These are phyloP conservation scores for Todus mexicanus DNA, from an alignment of 2,797 vertebrate genomes.

Conservation along the genomic window DNA sequence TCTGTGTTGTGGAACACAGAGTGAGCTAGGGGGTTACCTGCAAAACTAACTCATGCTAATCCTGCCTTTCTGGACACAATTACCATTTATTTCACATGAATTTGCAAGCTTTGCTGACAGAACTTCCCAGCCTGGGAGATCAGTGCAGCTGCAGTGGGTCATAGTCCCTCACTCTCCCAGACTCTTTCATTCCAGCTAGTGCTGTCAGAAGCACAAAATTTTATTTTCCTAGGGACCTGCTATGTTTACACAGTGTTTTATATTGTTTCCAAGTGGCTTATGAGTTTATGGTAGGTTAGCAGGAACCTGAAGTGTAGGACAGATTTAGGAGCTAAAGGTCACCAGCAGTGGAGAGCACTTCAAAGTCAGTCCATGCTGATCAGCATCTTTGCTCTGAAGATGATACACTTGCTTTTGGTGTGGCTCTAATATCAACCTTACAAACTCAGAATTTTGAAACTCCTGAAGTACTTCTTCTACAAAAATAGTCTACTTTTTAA, in stretches of 20 bases:
- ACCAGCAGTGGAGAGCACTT: background rate
- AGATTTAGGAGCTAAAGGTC: background rate
- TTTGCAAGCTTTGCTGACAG: background rate
- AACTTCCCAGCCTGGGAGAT: background rate
- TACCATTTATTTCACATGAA: background rate
- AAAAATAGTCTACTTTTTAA: background rate
- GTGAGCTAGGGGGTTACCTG: background rate
- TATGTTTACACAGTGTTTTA: background rate
- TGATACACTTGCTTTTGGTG: background rate
- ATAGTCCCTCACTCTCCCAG: background rate
- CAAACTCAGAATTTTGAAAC: background rate
- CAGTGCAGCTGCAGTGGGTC: background rate
- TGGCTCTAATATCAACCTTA: background rate
- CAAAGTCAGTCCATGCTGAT: background rate
- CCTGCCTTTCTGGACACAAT: background rate
- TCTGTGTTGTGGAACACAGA: background rate
- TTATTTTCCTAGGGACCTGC: background rate
- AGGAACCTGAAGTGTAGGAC: background rate
- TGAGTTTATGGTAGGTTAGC: background rate
- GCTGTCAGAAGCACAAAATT: background rate
- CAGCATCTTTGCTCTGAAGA: background rate
- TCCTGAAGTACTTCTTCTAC: background rate
- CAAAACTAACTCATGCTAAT: background rate
- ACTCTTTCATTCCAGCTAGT: background rate
- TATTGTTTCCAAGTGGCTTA: background rate